Percentiles rank a stretch among this genome's conserved stretches.
Evolutionary conservation across 1,140 invertebrate species (phyloP).

Genomic region (Galleria mellonella): DNA sequence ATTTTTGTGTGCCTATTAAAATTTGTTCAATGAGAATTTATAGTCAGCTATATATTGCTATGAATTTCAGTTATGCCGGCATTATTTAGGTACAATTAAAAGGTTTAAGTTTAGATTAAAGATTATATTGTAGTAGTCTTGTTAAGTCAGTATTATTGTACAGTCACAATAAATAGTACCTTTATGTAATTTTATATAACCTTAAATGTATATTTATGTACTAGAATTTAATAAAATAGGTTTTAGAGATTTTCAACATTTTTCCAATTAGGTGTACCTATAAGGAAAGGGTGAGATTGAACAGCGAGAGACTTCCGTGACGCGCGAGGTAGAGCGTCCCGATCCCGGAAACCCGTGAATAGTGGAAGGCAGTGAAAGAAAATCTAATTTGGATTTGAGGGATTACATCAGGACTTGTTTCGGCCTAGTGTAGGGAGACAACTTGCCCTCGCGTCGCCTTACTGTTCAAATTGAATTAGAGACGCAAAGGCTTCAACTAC

Average conservation of each 20-base stretch:
- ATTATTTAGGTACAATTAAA: neutral
- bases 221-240: too few relatives aligned
- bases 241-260: constrained; percentile 8
- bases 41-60: neutral
- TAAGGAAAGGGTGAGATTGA: too few relatives aligned
- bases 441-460: constrained; percentile 30
- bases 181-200: too few relatives aligned
- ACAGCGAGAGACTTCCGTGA: too few relatives aligned
- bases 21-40: constrained; percentile 31
- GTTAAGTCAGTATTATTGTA: neutral
- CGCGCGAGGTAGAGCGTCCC: constrained; percentile 7
- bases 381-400: constrained; percentile 72
- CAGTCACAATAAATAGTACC: too few relatives aligned
- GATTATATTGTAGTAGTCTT: neutral
- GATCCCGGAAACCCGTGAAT: constrained; percentile 47
- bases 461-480: constrained; percentile 50
- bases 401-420: constrained; percentile 65
- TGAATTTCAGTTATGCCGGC: neutral
- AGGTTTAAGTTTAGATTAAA: neutral
- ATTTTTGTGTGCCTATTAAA: constrained; percentile 28
- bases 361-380: constrained; percentile 58
- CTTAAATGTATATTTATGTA: too few relatives aligned
- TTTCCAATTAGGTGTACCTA: constrained; percentile 45
- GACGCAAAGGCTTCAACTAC: constrained; percentile 28
- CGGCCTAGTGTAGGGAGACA: constrained; percentile 48